Conservation (phyloP, 2,113 vertebrate species). For the Corythornis madagascariensis region DNA sequence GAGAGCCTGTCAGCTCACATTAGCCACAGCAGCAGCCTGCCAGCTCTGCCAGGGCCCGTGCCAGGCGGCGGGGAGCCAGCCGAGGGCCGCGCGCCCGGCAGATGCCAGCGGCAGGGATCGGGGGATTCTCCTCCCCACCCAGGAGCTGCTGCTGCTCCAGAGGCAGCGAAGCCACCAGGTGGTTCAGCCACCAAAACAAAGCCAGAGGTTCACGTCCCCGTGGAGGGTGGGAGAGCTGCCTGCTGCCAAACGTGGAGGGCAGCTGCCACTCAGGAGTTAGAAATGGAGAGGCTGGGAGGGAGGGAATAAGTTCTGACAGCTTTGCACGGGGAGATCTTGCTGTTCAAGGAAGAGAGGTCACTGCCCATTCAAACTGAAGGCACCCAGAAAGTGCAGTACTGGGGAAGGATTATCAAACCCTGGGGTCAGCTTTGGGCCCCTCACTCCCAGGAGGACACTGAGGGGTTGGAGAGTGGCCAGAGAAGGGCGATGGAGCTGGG, state of each 20-base stretch:
- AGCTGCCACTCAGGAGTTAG: not conserved
- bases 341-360: not conserved
- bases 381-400: not conserved
- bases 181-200: not conserved
- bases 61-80: slow-evolving; percentile 13
- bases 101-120: not conserved
- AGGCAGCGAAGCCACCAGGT: not conserved
- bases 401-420: not conserved
- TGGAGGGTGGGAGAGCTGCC: not conserved
- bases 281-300: not conserved
- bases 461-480: not conserved
- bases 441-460: not conserved
- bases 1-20: slow-evolving; percentile 6
- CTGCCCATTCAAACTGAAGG: not conserved
- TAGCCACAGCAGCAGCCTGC: not conserved
- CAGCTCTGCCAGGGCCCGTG: not conserved
- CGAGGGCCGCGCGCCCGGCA: not conserved
- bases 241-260: not conserved
- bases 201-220: not conserved
- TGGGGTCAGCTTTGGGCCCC: not conserved
- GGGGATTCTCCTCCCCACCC: not conserved
- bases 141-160: not conserved
- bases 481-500: not conserved
- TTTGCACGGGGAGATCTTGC: not conserved
- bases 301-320: not conserved